Evolutionary conservation across 2,113 vertebrate species (phyloP).

Genomic region (Pagrus major): DNA sequence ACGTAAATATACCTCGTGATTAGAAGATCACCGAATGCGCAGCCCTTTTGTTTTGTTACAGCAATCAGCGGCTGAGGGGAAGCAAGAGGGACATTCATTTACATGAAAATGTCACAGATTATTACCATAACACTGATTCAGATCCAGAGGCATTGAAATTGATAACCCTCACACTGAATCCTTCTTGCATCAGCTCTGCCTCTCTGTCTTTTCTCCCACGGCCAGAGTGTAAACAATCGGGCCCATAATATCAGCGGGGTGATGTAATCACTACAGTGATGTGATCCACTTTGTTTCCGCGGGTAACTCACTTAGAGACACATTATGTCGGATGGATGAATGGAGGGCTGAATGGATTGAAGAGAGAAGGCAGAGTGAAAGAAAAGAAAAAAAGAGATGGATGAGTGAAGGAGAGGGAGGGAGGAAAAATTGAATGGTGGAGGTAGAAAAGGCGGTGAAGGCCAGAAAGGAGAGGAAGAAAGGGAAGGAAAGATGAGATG

Average conservation of each 20-base stretch:
- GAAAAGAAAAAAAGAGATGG: slow-evolving; percentile 1
- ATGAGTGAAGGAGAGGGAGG: background rate
- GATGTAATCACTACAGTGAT: slow-evolving; percentile 63
- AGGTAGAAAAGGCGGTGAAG: background rate
- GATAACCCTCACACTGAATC: slow-evolving; percentile 24
- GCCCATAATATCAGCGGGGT: slow-evolving; percentile 47
- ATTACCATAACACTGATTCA: slow-evolving; percentile 9
- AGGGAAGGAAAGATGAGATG: background rate
- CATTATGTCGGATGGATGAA: slow-evolving; percentile 64
- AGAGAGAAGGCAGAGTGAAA: background rate
- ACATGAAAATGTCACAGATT: slow-evolving; percentile 6
- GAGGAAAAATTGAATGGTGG: background rate
- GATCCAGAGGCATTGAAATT: background rate
- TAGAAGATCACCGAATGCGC: background rate
- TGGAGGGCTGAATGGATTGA: slow-evolving; percentile 61
- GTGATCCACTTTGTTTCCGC: slow-evolving; percentile 71
- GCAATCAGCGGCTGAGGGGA: background rate
- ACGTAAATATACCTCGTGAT: background rate
- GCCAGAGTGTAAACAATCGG: slow-evolving; percentile 54
- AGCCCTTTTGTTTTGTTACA: background rate
- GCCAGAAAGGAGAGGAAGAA: background rate
- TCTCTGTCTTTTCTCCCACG: slow-evolving; percentile 3
- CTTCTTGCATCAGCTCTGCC: slow-evolving; percentile 2
- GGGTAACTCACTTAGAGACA: slow-evolving; percentile 72
- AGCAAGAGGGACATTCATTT: background rate